These are phyloP conservation scores for Oncopeltus fasciatus DNA, from an alignment of 1,140 invertebrate genomes.

Conservation along the genomic window DNA sequence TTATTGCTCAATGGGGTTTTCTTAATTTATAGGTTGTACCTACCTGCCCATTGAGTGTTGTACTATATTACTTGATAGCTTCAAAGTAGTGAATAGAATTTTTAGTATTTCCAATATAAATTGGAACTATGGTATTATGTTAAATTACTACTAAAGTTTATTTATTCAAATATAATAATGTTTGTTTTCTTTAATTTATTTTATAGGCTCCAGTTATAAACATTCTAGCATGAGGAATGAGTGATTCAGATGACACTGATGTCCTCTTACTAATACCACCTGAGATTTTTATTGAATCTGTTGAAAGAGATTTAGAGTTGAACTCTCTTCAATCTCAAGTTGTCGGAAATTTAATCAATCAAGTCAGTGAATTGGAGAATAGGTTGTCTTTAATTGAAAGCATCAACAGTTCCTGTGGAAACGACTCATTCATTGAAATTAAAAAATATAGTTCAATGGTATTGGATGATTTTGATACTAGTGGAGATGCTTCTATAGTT, in stretches of 20 bases:
- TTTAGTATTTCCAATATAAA: too few species aligned
- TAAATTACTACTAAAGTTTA: too few species aligned
- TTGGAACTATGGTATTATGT: too few species aligned
- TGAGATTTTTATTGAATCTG: constrained; percentile 45
- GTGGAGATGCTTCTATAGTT: neutral
- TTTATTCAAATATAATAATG: too few species aligned
- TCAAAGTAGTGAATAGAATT: too few species aligned
- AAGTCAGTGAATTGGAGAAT: constrained; percentile 22
- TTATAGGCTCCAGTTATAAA: too few species aligned
- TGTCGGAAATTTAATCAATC: constrained; percentile 20
- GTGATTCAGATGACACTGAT: constrained; percentile 70
- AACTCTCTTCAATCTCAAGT: constrained; percentile 9
- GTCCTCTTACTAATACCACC: constrained; percentile 59
- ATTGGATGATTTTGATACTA: neutral
- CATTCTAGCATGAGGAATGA: constrained; percentile 43
- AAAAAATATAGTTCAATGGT: neutral
- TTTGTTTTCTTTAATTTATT: too few species aligned
- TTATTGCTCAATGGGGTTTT: too few species aligned
- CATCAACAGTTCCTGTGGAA: constrained; percentile 14
- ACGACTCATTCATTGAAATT: neutral
- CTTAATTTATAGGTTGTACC: too few species aligned
- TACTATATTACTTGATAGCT: too few species aligned
- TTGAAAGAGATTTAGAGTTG: constrained; percentile 14
- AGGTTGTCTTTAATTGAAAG: constrained; percentile 22
- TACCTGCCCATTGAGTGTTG: too few species aligned